Base-by-base conservation (phyloP, 2,888 invertebrate genomes). In the Acleris cristana region DNA sequence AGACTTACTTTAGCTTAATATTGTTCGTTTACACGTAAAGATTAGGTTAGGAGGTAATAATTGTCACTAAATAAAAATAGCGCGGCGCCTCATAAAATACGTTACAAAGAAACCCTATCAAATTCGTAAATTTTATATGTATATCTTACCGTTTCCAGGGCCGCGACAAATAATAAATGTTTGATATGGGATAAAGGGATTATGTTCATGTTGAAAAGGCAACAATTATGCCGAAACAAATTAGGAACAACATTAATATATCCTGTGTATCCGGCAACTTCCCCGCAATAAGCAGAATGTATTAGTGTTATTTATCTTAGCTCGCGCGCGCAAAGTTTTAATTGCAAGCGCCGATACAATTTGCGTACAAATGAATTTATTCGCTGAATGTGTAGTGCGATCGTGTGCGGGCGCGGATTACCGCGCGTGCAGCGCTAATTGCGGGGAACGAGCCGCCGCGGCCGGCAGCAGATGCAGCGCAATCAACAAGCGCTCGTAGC, bases 311-410 rank as follows among this genome's bases (percentile, higher is more conserved):
- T 92, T 92, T 92, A 92, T 92, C 92, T 92, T 91, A 88, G 88
- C 89, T 86, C 83, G 86, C 87, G 89, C 89, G 87, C 87, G 86
- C 91, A 92, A 92, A 92, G 92, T 92, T 92, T 92, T 92, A 92
- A 92, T 92, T 92, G 92, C 92, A 88, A 90, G 89, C 89, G 89
- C 92, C 92, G 89, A 92, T 92, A 92, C 91, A 91, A 92, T 92
- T 92, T 91, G 91, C 90, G 90, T 91, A 90, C 89, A 92, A 92
- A 92, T 92, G 92, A 91, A 92, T 92, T 91, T 92, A 92, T 92
- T 91, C 85, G 89, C 88, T 87, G 90, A 87, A 90, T 90, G 87
- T 86, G 88, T 85, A 86, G 87, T 90, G 90, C 91, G 90, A 82
- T 87, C 85, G 88, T 82, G 83, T 84, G 79, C 72, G 80, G 71